Evolutionary conservation across 1,140 invertebrate genomes (phyloP), one percentile per base, ranked within the genome.

Genomic region (Polypedilum vanderplanki): DNA sequence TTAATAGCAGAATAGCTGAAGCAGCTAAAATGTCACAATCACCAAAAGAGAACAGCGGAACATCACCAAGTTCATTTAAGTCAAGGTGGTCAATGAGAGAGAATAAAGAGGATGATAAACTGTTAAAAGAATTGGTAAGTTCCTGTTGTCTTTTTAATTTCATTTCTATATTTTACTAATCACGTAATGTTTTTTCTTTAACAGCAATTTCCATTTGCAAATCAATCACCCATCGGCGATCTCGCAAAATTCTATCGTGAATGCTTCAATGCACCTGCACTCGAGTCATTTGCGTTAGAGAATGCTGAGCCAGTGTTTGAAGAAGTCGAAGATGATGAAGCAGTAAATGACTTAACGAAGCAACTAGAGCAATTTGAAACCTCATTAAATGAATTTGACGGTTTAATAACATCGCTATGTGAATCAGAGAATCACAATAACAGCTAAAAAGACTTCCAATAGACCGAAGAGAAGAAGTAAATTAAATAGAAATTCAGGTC

Each of bases 201-300:
- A 64, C 78, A 86, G 84, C 85, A 87, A 81, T 86, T 87, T 73
- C 87, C 87, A 17, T 89, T 89, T 80, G 87, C 83, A n/a, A 82
- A 73, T 8, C 75, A 80, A 46, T 85, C 83, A 40, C 81, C 82
- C 65, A 80, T 83, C 7, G 82, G 85, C 75, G 92, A 93, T 81
- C 84, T 94, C 75, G 90, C 90, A 46, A 86, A 87, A 75, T 93
- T 94, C 83, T 93, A 91, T 82, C 84, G 88, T 5, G 90, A 93
- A 78, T 93, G 91, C 82, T 90, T 92, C 81, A 87, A 86, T 78
- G 91, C 92, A 7, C 91, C 91, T 0, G 87, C 88, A 41, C 82
- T 93, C 40, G 85, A 88, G 46, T 86, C 87, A 12, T 90, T 89
- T 78, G 87, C 90, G 76, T 83, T 89, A 10, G 79, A 79, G 22